Evolutionary conservation across 64 coral and sea anemone species (phyloP), one percentile per base, ranked within the genome.

Genomic region (Exaiptasia diaphana): DNA sequence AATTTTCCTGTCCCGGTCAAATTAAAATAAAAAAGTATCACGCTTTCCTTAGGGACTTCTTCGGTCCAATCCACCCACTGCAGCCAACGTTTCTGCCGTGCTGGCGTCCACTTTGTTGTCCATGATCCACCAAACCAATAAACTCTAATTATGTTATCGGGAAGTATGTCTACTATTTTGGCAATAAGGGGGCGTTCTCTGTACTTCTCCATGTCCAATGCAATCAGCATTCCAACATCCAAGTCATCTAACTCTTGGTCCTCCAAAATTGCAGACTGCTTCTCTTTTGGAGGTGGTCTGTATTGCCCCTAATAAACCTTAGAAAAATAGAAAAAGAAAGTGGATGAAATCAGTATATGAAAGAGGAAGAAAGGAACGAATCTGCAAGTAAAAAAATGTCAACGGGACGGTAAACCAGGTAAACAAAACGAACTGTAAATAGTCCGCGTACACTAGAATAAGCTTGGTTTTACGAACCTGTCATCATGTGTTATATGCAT

Each of bases 221-320:
- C 40, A 1, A 73, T 41, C 0, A 73, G 28, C 69, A 73, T 73
- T 73, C 69, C 69, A 2, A 14, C 28, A 18, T 49, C 44, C 40
- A 73, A 49, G 17, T 73, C 69, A 21, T 11, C 10, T 40, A 68
- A 20, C 5, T 73, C 44, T 26, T 73, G 69, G 41, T 73, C 28
- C 24, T 12, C n/a, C 2, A 73, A 24, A 4, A 73, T 41, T 48
- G 41, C 41, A 4, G 6, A 25, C 22, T 73, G 69, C 24, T 4
- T 73, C 17, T 73, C 39, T 30, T 73, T 73, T 8, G 69, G 69
- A 55, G 52, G 52, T 13, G 27, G 59, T 13, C 39, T 21, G 25
- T 71, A 71, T 71, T 12, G 15, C 37, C 68, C 68, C 20, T 8
- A 59, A 39, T 62, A 78, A 78, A 15, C 13, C 28, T 77, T 75